phyloP scores from a whole-genome alignment of 2,113 vertebrate genomes.

The Ciconia stormi region DNA sequence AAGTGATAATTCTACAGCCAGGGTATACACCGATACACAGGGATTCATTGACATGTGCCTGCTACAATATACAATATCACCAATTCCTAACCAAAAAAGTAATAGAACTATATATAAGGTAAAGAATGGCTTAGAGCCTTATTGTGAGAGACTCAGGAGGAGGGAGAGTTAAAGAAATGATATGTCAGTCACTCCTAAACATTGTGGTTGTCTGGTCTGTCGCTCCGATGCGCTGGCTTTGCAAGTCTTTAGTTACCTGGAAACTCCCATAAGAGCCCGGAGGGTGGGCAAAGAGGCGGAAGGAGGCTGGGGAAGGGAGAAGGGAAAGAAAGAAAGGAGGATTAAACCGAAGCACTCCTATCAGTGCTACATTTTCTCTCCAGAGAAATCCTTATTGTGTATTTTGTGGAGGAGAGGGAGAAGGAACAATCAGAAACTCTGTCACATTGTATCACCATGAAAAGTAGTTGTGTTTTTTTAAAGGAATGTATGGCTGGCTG shows the following conservation, averaged over 20 bases:
- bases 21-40: neutral
- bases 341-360: constrained; percentile 28
- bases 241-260: constrained; percentile 46
- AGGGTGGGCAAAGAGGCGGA: neutral
- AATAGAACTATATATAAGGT: neutral
- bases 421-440: constrained; percentile 44
- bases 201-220: constrained; percentile 10
- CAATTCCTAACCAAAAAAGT: neutral
- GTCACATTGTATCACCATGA: neutral
- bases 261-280: neutral
- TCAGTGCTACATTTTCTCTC: constrained; percentile 33
- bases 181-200: constrained; percentile 25
- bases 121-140: neutral
- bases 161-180: constrained; percentile 55
- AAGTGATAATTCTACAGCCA: neutral
- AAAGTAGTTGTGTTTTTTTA: neutral
- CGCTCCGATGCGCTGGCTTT: neutral
- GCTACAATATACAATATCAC: neutral
- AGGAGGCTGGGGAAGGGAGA: neutral
- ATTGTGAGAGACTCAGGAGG: neutral
- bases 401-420: neutral
- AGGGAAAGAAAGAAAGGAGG: neutral
- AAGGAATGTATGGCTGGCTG: neutral
- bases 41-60: neutral
- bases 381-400: constrained; percentile 37